Conservation (phyloP, 92 coral and sea anemone species). For the Pocillopora grandis region DNA sequence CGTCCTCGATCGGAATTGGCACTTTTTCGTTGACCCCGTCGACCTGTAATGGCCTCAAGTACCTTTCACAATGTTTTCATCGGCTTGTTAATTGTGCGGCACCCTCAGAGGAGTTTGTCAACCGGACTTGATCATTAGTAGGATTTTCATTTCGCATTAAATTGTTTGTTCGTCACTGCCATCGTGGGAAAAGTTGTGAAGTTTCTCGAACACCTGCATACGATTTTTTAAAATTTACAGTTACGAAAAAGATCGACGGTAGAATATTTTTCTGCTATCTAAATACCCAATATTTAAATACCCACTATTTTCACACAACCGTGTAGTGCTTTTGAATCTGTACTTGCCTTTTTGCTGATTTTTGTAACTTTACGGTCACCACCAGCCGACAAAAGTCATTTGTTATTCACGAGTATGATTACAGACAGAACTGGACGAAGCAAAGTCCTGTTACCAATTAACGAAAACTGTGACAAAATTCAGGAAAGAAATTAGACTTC, state of each 20-base stretch:
- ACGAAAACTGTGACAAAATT: too few relatives aligned
- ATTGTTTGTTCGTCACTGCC: background rate
- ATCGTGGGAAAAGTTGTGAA: background rate
- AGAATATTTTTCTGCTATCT: background rate
- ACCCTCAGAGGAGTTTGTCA: background rate
- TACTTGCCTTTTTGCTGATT: too few relatives aligned
- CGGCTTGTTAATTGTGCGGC: background rate
- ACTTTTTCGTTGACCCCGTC: background rate
- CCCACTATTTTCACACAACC: too few relatives aligned
- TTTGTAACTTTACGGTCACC: too few relatives aligned
- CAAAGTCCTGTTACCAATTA: too few relatives aligned
- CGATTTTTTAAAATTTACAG: background rate
- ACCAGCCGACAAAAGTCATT: too few relatives aligned
- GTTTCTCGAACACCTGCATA: background rate
- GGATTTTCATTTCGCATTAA: constrained; percentile 15
- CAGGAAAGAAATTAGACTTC: too few relatives aligned
- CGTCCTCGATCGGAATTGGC: background rate
- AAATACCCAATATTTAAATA: too few relatives aligned
- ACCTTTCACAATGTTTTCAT: background rate
- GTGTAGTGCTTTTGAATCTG: too few relatives aligned
- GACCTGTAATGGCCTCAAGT: background rate
- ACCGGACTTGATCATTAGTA: background rate
- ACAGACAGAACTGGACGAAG: too few relatives aligned
- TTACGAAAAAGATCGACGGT: background rate
- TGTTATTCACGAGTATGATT: too few relatives aligned